A percentile compares a stretch with the other conserved stretches of the same genome.
Evolutionary conservation across 2,113 vertebrate genomes (phyloP).

Genomic region (Pseudopodoces humilis): DNA sequence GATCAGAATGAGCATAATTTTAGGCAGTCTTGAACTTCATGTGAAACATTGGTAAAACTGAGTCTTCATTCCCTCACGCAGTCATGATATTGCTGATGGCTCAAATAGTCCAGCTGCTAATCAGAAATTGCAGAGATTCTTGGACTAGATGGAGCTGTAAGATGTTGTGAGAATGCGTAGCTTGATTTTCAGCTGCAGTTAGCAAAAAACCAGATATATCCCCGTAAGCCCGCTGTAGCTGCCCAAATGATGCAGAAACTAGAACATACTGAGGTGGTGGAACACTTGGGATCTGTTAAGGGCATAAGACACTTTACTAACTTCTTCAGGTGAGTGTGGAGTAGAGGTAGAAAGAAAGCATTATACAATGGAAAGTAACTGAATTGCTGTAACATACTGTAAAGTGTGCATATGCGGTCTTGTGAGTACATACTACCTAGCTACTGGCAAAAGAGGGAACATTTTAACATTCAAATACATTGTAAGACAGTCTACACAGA

Average conservation of each 20-base stretch:
- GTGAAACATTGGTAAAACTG: fast-evolving
- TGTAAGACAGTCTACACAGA: not conserved
- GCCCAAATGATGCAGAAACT: not conserved
- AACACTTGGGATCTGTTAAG: fast-evolving
- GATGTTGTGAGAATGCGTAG: fast-evolving
- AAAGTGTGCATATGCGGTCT: not conserved
- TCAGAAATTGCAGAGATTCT: not conserved
- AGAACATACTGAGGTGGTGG: not conserved
- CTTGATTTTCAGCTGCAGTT: not conserved
- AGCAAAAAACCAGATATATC: fast-evolving
- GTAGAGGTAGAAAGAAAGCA: not conserved
- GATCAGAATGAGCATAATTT: not conserved
- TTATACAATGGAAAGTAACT: fast-evolving
- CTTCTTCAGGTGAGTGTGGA: not conserved
- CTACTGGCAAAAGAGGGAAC: not conserved
- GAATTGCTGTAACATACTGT: fast-evolving
- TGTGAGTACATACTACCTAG: not conserved
- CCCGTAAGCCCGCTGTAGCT: not conserved
- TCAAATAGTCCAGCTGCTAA: not conserved
- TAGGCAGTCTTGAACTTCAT: not conserved
- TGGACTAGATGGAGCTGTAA: not conserved
- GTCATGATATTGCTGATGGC: not conserved
- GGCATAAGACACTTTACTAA: too few species aligned
- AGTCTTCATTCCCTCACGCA: fast-evolving
- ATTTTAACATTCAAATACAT: not conserved